Evolutionary conservation across 2,888 invertebrate genomes (phyloP).

Genomic region (Tenthredo amoena): DNA sequence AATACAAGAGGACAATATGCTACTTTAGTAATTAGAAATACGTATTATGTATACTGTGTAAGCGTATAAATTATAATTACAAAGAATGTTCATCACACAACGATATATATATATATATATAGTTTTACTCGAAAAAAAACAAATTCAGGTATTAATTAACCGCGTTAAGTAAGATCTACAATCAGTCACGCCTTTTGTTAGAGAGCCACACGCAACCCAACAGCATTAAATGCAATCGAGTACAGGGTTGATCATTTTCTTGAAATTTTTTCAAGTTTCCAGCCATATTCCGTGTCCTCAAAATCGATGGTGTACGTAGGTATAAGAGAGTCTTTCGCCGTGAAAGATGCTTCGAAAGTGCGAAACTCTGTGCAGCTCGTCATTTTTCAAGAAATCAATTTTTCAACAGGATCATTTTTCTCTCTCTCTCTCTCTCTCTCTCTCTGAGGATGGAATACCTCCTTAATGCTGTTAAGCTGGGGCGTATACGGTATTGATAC

Average conservation of each 20-base stretch:
- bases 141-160: neutral
- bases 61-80: neutral
- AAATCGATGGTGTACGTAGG: neutral
- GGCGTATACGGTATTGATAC: neutral
- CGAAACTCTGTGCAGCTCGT: neutral
- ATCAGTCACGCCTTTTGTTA: neutral
- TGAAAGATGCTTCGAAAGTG: neutral
- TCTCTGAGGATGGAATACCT: neutral
- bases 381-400: neutral
- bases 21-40: neutral
- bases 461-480: neutral
- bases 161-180: neutral
- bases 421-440: neutral
- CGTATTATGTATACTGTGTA: neutral
- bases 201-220: neutral
- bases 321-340: neutral
- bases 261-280: neutral
- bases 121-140: neutral
- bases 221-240: neutral
- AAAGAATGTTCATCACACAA: neutral
- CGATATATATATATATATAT: too few species aligned
- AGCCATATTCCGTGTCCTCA: neutral
- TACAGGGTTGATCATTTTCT: neutral
- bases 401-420: neutral
- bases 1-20: constrained; percentile 3